These are phyloP conservation scores for Rhea americana DNA, from an alignment of 2,113 vertebrate genomes.

Conservation along the genomic window DNA sequence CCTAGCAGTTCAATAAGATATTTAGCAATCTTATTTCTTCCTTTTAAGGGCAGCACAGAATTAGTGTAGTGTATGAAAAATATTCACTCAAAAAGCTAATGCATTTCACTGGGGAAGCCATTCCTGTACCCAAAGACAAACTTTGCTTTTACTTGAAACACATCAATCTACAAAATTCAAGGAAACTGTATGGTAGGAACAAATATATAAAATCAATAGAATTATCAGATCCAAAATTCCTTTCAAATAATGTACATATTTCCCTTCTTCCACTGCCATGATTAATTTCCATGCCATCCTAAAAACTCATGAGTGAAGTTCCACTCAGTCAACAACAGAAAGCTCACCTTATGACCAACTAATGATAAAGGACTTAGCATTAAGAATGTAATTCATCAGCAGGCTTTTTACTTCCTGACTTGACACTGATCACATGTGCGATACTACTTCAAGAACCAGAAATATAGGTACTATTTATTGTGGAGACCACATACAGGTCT, in stretches of 20 bases:
- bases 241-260: slow-evolving; percentile 51
- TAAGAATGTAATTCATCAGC: slow-evolving; percentile 30
- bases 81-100: background rate
- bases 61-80: background rate
- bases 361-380: slow-evolving; percentile 5
- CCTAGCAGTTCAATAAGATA: background rate
- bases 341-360: slow-evolving; percentile 2
- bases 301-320: background rate
- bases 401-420: slow-evolving; percentile 10
- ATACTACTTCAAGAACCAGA: background rate
- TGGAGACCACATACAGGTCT: background rate
- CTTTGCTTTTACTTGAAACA: background rate
- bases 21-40: background rate
- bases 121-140: background rate
- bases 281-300: slow-evolving; percentile 48
- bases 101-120: background rate
- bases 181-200: background rate
- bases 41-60: background rate
- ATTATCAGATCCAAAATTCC: background rate
- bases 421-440: background rate
- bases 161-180: background rate
- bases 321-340: slow-evolving; percentile 8
- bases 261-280: slow-evolving; percentile 27
- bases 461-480: background rate
- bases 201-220: slow-evolving; percentile 1